Conservation (phyloP, 2,888 invertebrate species). For the Gisinianus flammeolus region DNA sequence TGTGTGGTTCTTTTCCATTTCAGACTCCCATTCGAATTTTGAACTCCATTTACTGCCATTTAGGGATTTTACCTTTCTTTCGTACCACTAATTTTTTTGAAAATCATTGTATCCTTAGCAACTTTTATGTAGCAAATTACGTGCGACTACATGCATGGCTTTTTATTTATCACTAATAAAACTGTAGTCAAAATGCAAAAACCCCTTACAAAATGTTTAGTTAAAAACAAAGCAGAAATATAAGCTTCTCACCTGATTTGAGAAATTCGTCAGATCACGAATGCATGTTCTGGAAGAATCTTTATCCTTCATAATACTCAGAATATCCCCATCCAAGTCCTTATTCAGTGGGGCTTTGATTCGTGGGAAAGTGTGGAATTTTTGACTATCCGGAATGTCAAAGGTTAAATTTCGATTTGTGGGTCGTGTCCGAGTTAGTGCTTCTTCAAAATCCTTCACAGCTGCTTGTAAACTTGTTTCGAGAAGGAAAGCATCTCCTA, state of each 20-base stretch:
- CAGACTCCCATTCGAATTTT: no score
- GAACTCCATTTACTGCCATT: no score
- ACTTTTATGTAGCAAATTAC: no score
- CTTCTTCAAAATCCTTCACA: conserved; percentile 74
- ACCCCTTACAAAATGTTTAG: no score
- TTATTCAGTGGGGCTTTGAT: conserved; percentile 46
- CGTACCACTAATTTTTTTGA: no score
- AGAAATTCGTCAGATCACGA: conserved; percentile 26
- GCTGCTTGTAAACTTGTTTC: conserved; percentile 61
- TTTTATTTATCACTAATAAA: no score
- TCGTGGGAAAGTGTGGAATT: conserved; percentile 57
- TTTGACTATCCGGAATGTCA: conserved; percentile 54
- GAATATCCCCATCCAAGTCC: conserved; percentile 23
- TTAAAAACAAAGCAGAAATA: no score
- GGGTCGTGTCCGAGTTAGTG: conserved; percentile 66
- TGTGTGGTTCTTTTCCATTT: no score
- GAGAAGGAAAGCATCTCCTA: neutral
- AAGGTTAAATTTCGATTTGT: conserved; percentile 48
- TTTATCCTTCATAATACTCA: conserved; percentile 17
- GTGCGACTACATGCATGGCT: no score
- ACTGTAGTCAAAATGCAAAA: no score
- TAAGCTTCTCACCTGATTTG: conserved; percentile 4
- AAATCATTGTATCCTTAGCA: no score
- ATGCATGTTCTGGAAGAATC: conserved; percentile 28
- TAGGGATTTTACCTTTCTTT: no score